A percentile compares a stretch with the other conserved stretches of the same genome.
phyloP scores from a whole-genome alignment of 2,888 invertebrate genomes.

The Pachydiplax longipennis region DNA sequence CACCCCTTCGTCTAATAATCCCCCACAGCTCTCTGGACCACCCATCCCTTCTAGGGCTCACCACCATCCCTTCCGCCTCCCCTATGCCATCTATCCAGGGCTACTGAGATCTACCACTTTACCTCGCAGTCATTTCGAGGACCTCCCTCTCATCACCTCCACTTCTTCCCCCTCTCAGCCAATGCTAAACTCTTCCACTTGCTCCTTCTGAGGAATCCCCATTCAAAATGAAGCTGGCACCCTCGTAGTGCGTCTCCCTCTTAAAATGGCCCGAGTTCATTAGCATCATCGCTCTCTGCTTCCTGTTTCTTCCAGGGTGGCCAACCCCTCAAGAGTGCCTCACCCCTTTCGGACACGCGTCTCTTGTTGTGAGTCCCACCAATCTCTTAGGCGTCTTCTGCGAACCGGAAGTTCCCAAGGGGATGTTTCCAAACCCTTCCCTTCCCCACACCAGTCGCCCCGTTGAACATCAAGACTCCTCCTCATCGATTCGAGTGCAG shows the following conservation, averaged over 20 bases:
- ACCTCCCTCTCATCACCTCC: neutral
- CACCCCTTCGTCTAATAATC: neutral
- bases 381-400: neutral
- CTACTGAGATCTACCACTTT: constrained; percentile 21
- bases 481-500: neutral
- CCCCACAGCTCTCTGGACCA: neutral
- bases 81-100: neutral
- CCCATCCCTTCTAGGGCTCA: neutral
- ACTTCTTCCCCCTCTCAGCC: neutral
- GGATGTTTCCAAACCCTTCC: neutral
- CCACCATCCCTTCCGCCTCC: neutral
- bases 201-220: neutral
- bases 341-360: neutral
- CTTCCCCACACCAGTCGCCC: neutral
- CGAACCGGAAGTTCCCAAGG: neutral
- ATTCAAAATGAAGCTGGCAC: neutral
- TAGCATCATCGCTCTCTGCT: neutral
- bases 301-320: neutral
- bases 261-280: neutral
- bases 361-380: neutral
- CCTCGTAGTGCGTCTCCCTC: neutral
- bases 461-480: neutral
- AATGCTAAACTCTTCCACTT: neutral
- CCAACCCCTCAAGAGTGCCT: neutral
- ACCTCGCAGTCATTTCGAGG: constrained; percentile 24